Evolutionary conservation across 2,797 vertebrate genomes (phyloP).

Genomic region (Melanogrammus aeglefinus): DNA sequence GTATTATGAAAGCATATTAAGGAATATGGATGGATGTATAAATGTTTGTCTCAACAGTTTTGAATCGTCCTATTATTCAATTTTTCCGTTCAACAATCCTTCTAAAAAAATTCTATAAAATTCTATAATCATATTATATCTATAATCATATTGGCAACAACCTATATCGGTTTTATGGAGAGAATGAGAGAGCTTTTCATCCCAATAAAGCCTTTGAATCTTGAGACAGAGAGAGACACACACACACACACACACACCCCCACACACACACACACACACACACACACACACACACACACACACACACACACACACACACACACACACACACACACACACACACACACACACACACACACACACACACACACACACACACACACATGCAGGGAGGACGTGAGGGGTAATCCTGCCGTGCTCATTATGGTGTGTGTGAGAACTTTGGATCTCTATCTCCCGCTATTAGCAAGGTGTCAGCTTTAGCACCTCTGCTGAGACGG

Average conservation of each 20-base stretch:
- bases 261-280: neutral
- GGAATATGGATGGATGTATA: conserved; percentile 47
- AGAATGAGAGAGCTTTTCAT: neutral
- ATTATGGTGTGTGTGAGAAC: conserved; percentile 11
- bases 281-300: neutral
- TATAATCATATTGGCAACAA: too few species aligned
- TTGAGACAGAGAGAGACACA: neutral
- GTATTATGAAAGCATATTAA: conserved; percentile 22
- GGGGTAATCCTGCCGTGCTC: neutral
- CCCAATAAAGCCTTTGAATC: neutral
- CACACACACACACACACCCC: neutral
- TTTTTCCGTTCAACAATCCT: conserved; percentile 13
- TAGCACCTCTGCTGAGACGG: conserved; percentile 43
- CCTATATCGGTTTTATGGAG: too few species aligned
- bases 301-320: neutral
- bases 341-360: too few species aligned
- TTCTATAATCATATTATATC: too few species aligned
- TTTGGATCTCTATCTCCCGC: conserved; percentile 9
- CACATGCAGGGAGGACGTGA: neutral
- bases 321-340: too few species aligned
- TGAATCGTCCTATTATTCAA: conserved; percentile 8
- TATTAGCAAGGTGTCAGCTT: conserved; percentile 44
- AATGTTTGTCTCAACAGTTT: conserved; percentile 60
- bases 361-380: neutral
- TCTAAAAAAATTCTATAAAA: neutral